Base-by-base conservation (phyloP, 2,797 vertebrate species). In the Chromobotia macracanthus region DNA sequence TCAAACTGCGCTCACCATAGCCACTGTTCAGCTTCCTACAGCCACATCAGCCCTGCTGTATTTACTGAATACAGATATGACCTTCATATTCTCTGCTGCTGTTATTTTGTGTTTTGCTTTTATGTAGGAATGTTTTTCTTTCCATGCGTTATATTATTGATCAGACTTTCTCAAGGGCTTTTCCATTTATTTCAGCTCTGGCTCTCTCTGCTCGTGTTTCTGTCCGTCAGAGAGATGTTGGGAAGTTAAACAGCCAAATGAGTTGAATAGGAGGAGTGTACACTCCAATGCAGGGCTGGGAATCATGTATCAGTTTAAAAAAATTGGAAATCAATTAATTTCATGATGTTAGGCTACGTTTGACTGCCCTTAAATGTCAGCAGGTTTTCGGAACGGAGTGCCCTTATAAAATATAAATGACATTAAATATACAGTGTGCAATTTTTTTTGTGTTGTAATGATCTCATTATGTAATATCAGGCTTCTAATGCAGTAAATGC, bases 51-150 rank as follows among this genome's bases (percentile, higher is more conserved):
- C 55, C n/a, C 13, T 70, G 21, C 28, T 58, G 51, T 61, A 63
- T 78, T 78, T 70, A 63, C 63, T 78, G 64, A 76, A 68, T 46
- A 51, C 53, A 77, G 71, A 71, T 38, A 71, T 51, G 41, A 35
- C 50, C 56, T 63, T 48, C 41, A 60, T 63, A 13, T 78, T 51
- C 28, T 63, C 44, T 70, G 67, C 28, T 77, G n/a, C 55, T 28
- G n/a, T 60, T 72, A 19, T 19, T 61, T n/a, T 61, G 31, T 61
- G 31, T 76, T 75, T 48, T 61, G 35, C 56, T 61, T 73, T 23
- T 18, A 38, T 64, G n/a, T 64, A 64, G 6, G 6, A 21, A 55
- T 55, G 53, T 21, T 23, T 48, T 12, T 75, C 63, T 65, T 23
- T 53, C 9, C 19, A 75, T 77, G 41, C 38, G 35, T 19, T 15